Evolutionary conservation across 2,797 vertebrate genomes (phyloP), one percentile per base, ranked within the genome.

Genomic region (Galago senegalensis): DNA sequence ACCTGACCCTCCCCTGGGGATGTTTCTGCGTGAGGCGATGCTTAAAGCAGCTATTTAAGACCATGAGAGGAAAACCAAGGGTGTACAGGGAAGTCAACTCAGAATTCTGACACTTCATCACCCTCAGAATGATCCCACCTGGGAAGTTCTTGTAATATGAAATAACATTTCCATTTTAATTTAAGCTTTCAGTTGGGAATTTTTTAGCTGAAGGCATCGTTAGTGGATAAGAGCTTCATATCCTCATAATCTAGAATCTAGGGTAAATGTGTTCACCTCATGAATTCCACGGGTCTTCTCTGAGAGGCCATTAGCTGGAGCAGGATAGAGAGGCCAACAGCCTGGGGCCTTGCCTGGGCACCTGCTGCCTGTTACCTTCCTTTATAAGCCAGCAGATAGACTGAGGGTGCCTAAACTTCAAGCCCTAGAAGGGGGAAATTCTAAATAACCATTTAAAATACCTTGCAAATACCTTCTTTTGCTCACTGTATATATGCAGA

Each of bases 391-490:
- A 53, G 29, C 17, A 94, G 53, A 46, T 0, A 79, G 72, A 11
- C 23, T 43, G 27, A 65, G 5, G 43, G 5, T 75, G 27, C 61
- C 75, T 77, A 72, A 43, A 46, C 20, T 63, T 76, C 60, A 91
- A 82, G 40, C 46, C 56, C 6, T 37, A 40, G 77, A 37, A 34
- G 20, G 92, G 0, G 27, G 16, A 12, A 60, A 80, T 70, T 75
- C 75, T 84, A 96, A 96, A 69, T 6, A 86, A 46, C 13, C 49
- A 49, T 23, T 76, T 46, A 60, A 86, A 93, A 29, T 61, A 61
- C 63, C 70, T 83, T 92, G 67, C 72, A 92, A 60, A 65, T 63
- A 80, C 27, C 12, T 84, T 87, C 23, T 91, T 34, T 79, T 65
- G 58, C 40, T 73, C 81, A 73, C 14, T 37, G 21, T 5, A 81